Evolutionary conservation across 92 coral and sea anemone genomes (phyloP), one percentile per base, ranked within the genome.

Genomic region (Epizoanthus rinbou): DNA sequence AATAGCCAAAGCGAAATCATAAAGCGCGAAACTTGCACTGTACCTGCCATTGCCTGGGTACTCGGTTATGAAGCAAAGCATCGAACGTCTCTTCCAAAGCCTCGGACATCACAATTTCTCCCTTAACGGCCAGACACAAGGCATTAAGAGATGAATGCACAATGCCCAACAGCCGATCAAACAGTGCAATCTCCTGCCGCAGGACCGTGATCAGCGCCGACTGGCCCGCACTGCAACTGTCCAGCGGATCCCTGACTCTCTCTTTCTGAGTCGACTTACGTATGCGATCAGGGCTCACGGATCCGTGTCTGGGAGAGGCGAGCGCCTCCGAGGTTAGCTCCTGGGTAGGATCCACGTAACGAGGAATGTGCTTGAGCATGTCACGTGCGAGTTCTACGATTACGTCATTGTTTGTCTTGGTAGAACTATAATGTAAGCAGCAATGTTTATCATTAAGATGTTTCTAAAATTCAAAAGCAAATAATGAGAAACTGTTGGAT

Each of bases 31-130:
- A 15, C 24, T 43, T 8, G 43, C 24, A 28, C 14, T 74, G 41
- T 63, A 97, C 99, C 98, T 88, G 85, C 99, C 99, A 97, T 65
- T 93, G 92, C 74, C 79, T 68, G 22, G 99, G 99, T 4, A 97
- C 97, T 56, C 86, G 88, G 86, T 92, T 97, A 75, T 74, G 79
- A 8, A 94, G 86, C 70, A 97, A 83, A 57, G 99, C 90, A 50
- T 94, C 89, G 87, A 90, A 94, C 4, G 98, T 89, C 56, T 94
- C 94, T 31, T 97, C 99, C 50, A 97, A 76, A 13, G 89, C 85
- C 39, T 85, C 90, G 0, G 99, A 90, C 98, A 97, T 87, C 85
- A 97, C 86, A 6, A 92, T 91, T 50, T 87, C 86, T 41, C 99
- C 99, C 74, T 92, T 90, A 8, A 97, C 88, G 17, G 99, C 95